These are phyloP conservation scores for Falcunculus frontatus DNA, from an alignment of 2,113 vertebrate species.

Conservation along the genomic window DNA sequence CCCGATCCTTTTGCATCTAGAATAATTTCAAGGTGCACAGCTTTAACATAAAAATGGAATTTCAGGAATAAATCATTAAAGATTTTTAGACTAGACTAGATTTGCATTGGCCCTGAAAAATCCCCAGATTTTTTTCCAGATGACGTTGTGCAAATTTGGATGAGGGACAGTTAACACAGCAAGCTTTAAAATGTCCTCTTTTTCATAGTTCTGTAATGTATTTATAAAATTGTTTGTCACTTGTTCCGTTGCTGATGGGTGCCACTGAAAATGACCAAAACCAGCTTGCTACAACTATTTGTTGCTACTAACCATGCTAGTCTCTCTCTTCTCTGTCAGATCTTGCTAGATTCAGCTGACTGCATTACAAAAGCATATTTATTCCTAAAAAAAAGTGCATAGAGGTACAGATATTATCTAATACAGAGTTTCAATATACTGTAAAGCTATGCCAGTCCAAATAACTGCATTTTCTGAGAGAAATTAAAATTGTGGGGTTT, in stretches of 20 bases:
- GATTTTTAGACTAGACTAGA: not conserved
- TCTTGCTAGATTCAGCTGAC: not conserved
- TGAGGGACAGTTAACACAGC: constrained; percentile 7
- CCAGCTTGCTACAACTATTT: not conserved
- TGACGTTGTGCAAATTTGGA: not conserved
- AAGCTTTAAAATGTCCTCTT: constrained; percentile 22
- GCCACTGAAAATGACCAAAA: not conserved
- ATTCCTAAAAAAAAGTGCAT: not conserved
- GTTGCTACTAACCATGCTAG: not conserved
- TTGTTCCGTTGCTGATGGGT: not conserved
- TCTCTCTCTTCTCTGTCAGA: not conserved
- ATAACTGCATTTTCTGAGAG: not conserved
- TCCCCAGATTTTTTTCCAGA: not conserved
- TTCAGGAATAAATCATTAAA: not conserved
- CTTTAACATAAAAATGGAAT: not conserved
- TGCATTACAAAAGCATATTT: not conserved
- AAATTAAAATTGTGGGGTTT: not conserved
- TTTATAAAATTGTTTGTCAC: constrained; percentile 29
- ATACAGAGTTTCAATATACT: not conserved
- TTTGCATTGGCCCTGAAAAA: not conserved
- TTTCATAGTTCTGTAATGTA: constrained; percentile 33
- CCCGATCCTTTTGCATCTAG: not conserved
- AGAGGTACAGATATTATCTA: not conserved
- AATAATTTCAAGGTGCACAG: not conserved
- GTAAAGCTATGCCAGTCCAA: not conserved